Evolutionary conservation across 2,797 vertebrate genomes (phyloP), one percentile per base, ranked within the genome.

Genomic region (Brachyalestes nurse): DNA sequence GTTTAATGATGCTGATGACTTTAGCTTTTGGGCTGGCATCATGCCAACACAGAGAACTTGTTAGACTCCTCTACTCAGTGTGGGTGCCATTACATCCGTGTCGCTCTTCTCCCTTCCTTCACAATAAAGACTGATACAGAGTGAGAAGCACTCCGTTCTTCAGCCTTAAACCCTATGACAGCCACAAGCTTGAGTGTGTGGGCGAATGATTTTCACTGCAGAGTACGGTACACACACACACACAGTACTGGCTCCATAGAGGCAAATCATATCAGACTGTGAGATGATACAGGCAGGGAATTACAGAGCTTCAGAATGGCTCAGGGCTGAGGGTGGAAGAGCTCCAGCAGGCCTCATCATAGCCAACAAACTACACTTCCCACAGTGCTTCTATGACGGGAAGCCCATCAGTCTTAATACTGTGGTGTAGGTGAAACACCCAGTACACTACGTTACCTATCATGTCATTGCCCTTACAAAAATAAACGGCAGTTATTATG

Each of bases 371-470:
- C 81, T 72, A 42, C 23, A 57, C 23, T 51, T 82, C 58, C 70
- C 64, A 53, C 40, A 72, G 65, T 73, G 81, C 82, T 86, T 76
- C 79, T 79, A 84, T 5, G 19, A 28, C 73, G 60, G 65, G 8
- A 51, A 71, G 75, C 65, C 51, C 14, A 66, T 76, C 28, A 72
- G 66, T 70, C 53, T 58, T 16, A 61, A 75, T 78, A 49, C 79
- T 75, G 79, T 34, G 25, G 58, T 19, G 38, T 47, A 74, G 49
- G 81, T 78, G 8, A 79, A 42, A 17, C 69, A 77, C 13, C 62
- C 9, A 6, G 62, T 45, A 45, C 57, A 17, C 38, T 42, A 34
- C 49, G 55, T 23, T 65, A 47, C 70, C 25, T 55, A 28, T n/a
- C 10, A 23, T 14, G 21, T 61, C 17, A 5, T 21, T 58, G 19